A percentile compares a stretch with the other conserved stretches of the same genome.
These are phyloP conservation scores for Phoxinus phoxinus DNA, from an alignment of 2,113 vertebrate genomes.

Conservation along the genomic window DNA sequence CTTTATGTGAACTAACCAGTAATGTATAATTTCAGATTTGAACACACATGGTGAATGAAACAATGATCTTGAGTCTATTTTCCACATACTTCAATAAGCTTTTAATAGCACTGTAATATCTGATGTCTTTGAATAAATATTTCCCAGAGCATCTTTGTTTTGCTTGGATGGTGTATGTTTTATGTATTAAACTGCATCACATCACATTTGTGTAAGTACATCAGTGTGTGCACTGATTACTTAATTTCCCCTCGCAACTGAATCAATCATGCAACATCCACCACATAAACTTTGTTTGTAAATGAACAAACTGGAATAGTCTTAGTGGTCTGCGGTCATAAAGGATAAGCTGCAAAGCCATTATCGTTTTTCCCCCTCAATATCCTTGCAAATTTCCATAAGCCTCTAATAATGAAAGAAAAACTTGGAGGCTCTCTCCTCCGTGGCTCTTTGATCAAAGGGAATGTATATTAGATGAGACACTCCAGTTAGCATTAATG, in stretches of 20 bases:
- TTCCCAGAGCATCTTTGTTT: not conserved
- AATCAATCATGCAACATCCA: not conserved
- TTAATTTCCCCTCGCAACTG: not conserved
- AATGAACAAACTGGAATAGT: slow-evolving; percentile 25
- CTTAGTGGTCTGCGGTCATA: slow-evolving; percentile 12
- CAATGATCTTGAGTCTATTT: not conserved
- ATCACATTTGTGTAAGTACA: not conserved
- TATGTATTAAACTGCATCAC: not conserved
- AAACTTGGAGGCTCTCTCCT: slow-evolving; percentile 37
- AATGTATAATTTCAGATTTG: slow-evolving; percentile 9
- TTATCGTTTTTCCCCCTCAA: slow-evolving; percentile 38
- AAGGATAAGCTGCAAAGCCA: slow-evolving; percentile 17
- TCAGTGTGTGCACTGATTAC: not conserved
- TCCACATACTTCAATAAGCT: not conserved
- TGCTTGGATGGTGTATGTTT: not conserved
- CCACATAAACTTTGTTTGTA: not conserved
- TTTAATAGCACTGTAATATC: not conserved
- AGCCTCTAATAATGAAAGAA: slow-evolving; percentile 53
- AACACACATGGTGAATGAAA: not conserved
- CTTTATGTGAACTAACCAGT: not conserved
- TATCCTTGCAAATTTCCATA: slow-evolving; percentile 51
- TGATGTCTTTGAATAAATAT: not conserved
- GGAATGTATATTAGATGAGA: slow-evolving; percentile 38
- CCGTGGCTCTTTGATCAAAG: slow-evolving; percentile 51
- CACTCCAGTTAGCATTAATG: slow-evolving; percentile 48